Base-by-base conservation (phyloP, 2,888 invertebrate species). In the Stenchaetothrips biformis region DNA sequence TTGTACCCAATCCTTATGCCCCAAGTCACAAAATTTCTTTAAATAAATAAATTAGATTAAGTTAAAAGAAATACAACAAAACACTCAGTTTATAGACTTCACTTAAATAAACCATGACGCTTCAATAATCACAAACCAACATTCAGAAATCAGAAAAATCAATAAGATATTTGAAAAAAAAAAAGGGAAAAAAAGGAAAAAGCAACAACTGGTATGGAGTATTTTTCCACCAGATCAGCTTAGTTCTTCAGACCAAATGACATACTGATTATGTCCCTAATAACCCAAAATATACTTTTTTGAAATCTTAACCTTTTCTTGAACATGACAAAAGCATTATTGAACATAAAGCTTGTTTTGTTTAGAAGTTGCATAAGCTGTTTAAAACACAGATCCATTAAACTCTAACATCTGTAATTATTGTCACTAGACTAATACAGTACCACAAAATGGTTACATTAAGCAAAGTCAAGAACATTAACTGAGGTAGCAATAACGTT, bases 1-100 rank as follows among this genome's bases (percentile, higher is more conserved):
- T 74, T 74, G 67, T 74, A 74, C 67, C 67, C 67, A 1, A 78
- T 18, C 78, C 48, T 78, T 21, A 78, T n/a, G 18, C 47, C 49
- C 78, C 13, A 27, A 0, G 2, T 78, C 78, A 78, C 48, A 78
- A 78, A 78, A 11, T 78, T 49, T 78, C 78, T 78, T 47, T 13
- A 48, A 37, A 37, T 9, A 78, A 78, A 78, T 37, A 37, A 78
- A 37, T 21, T 13, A 37, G 6, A 37, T 74, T 8, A n/a, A 74
- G 25, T 25, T 21, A 21, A 21, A 21, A 74, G 11, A 7, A 25
- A 25, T 25, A 0, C 25, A 25, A 25, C 8, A 8, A 25, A 7
- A 67, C 13, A 53, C 13, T 53, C 53, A 18, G 53, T 53, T 37
- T 37, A 37, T 37, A 1, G 37, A 37, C 37, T 37, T 37, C 37